These are phyloP conservation scores for Cylindroiulus punctatus DNA, from an alignment of 2,888 invertebrate genomes.

Conservation along the genomic window DNA sequence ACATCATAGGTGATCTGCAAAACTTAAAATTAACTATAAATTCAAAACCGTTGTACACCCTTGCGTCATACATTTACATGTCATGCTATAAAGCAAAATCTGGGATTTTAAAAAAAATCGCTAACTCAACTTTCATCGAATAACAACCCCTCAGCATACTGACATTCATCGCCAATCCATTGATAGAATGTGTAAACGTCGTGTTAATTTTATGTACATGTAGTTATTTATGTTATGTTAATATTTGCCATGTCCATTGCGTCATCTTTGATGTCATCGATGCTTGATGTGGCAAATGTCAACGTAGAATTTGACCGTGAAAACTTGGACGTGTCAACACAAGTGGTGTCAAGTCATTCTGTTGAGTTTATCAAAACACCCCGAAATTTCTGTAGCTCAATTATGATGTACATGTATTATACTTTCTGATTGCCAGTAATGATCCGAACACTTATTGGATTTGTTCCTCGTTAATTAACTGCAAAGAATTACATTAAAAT, in stretches of 20 bases:
- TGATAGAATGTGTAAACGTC: neutral
- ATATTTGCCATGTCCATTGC: neutral
- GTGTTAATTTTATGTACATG: neutral
- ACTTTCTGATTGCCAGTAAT: neutral
- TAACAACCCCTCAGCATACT: neutral
- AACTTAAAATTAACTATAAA: too few relatives aligned
- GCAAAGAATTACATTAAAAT: neutral
- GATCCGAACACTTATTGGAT: neutral
- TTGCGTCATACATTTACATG: too few relatives aligned
- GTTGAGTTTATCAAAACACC: neutral
- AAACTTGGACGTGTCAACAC: neutral
- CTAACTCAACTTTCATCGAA: neutral
- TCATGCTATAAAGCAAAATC: neutral
- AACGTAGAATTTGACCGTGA: neutral
- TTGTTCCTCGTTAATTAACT: neutral
- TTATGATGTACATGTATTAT: neutral
- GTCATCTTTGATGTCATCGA: slow-evolving; percentile 34
- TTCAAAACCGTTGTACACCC: too few relatives aligned
- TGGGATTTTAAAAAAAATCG: neutral
- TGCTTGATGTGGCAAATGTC: neutral
- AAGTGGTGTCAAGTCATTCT: neutral
- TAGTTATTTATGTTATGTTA: neutral
- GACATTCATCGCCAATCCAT: neutral
- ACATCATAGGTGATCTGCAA: too few relatives aligned
- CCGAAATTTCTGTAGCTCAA: neutral